Conservation (phyloP, 2,888 invertebrate species). For the Willowsia nigromaculata region DNA sequence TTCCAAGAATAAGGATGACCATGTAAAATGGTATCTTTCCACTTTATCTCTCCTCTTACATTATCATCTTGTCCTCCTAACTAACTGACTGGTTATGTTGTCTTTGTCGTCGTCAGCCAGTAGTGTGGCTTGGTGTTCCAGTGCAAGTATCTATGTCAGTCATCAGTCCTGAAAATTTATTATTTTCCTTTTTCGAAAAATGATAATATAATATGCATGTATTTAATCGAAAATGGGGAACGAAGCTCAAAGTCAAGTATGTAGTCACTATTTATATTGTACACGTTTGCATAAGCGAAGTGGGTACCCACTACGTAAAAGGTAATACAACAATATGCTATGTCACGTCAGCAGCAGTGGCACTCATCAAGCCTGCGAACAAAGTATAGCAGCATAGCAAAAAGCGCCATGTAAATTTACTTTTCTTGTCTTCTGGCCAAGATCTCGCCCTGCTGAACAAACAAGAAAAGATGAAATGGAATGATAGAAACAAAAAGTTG, state of each 20-base stretch:
- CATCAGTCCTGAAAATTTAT: slow-evolving; percentile 49
- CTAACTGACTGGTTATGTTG: slow-evolving; percentile 25
- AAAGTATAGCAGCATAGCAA: not conserved
- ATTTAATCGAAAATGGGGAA: slow-evolving; percentile 48
- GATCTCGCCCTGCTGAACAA: slow-evolving; percentile 43
- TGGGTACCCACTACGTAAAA: not conserved
- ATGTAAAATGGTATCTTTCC: slow-evolving; percentile 47
- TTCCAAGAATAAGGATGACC: slow-evolving; percentile 9
- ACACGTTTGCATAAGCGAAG: not conserved
- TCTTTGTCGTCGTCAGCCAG: not conserved
- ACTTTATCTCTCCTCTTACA: slow-evolving; percentile 21
- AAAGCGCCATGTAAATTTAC: slow-evolving; percentile 24
- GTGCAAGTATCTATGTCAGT: slow-evolving; percentile 60
- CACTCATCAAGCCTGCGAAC: slow-evolving; percentile 13
- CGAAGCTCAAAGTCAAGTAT: slow-evolving; percentile 12
- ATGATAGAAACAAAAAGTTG: slow-evolving; percentile 52
- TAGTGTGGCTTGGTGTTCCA: not conserved
- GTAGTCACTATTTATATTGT: not conserved
- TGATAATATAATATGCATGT: slow-evolving; percentile 47
- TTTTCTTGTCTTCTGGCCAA: slow-evolving; percentile 49
- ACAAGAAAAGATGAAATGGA: slow-evolving; percentile 50
- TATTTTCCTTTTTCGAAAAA: slow-evolving; percentile 44
- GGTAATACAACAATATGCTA: slow-evolving; percentile 19
- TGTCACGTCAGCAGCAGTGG: slow-evolving; percentile 15
- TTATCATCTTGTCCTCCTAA: slow-evolving; percentile 34